Evolutionary conservation across 2,797 vertebrate species (phyloP).

Genomic region (Cyprinella venusta): DNA sequence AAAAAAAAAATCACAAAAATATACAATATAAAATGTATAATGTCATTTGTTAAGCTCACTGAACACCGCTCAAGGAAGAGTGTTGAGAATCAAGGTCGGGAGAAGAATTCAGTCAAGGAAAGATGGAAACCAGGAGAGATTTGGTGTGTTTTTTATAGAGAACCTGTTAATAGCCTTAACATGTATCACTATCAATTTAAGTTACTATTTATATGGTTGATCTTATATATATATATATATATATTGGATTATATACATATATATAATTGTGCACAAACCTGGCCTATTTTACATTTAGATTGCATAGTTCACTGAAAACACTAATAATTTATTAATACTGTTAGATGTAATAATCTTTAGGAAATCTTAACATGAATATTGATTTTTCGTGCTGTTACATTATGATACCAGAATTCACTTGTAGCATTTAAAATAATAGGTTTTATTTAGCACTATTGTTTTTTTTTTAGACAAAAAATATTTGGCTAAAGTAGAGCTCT

Average conservation of each 20-base stretch:
- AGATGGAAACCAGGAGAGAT: conserved; percentile 25
- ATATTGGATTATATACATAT: background rate
- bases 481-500: background rate
- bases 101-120: conserved; percentile 25
- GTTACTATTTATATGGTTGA: background rate
- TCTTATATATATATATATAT: background rate
- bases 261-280: background rate
- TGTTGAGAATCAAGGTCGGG: conserved; percentile 14
- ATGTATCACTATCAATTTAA: background rate
- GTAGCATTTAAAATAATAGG: background rate
- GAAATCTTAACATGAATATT: background rate
- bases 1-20: conserved; percentile 21
- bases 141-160: background rate
- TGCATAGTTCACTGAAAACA: background rate
- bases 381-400: background rate
- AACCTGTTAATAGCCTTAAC: conserved; percentile 10
- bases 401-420: background rate
- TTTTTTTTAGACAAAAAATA: background rate
- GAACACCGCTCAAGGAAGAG: conserved; percentile 8
- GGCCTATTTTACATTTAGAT: background rate
- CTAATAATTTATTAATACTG: background rate
- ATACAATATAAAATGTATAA: conserved; percentile 48
- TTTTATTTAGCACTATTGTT: background rate
- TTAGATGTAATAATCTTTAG: background rate
- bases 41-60: conserved; percentile 27